Evolutionary conservation across 2,797 vertebrate species (phyloP).

Genomic region (Clarias platycephalus): DNA sequence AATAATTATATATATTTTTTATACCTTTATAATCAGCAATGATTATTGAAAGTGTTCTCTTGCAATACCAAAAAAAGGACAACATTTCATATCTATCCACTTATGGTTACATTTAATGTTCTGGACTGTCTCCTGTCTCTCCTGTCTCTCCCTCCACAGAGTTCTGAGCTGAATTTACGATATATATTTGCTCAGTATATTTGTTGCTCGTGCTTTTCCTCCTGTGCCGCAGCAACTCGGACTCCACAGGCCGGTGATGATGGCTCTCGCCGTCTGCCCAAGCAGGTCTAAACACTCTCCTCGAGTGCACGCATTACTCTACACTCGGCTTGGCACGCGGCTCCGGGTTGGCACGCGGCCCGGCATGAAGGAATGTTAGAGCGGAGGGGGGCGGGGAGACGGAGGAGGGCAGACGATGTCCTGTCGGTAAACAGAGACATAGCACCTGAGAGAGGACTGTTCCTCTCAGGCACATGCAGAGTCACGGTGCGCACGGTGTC

Average conservation of each 20-base stretch:
- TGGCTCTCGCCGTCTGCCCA: background rate
- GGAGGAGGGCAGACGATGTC: background rate
- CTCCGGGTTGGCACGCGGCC: conserved; percentile 1
- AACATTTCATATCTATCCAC: background rate
- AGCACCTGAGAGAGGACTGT: conserved; percentile 5
- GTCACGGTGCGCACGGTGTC: too few species aligned
- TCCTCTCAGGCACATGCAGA: background rate
- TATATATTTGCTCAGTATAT: background rate
- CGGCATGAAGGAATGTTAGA: conserved; percentile 14
- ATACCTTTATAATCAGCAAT: too few species aligned
- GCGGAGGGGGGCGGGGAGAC: background rate
- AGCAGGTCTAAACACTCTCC: conserved; percentile 19
- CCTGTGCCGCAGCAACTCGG: background rate
- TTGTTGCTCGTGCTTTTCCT: background rate
- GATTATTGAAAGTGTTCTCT: too few species aligned
- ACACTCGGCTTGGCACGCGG: conserved; percentile 12
- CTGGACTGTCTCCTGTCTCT: background rate
- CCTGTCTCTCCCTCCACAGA: background rate
- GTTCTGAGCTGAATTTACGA: background rate
- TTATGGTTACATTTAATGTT: background rate
- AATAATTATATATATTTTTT: too few species aligned
- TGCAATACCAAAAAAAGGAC: too few species aligned
- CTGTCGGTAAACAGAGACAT: conserved; percentile 30
- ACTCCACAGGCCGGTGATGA: conserved; percentile 1
- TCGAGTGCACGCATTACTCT: conserved; percentile 7